Conservation (phyloP, 2,113 vertebrate genomes). For the Dissostichus mawsoni region DNA sequence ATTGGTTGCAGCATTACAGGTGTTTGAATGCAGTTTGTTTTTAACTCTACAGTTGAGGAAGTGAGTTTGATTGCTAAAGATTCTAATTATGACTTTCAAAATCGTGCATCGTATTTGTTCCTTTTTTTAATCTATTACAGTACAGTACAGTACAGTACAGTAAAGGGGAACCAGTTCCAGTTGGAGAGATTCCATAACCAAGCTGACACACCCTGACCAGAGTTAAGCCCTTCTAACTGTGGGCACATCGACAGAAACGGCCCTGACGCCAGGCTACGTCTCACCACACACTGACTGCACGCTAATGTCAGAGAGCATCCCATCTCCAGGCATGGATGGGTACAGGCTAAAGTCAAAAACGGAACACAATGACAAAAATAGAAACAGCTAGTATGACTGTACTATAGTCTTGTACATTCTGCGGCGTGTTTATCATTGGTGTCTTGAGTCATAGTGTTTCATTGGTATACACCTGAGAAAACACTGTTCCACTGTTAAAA, state of each 20-base stretch:
- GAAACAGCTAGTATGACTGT: too few relatives aligned
- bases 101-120: neutral
- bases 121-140: neutral
- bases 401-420: neutral
- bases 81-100: neutral
- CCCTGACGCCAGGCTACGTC: conserved; percentile 41
- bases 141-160: neutral
- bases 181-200: conserved; percentile 10
- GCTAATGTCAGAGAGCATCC: conserved; percentile 13
- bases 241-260: conserved; percentile 31
- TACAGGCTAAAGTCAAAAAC: neutral
- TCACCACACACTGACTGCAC: conserved; percentile 36
- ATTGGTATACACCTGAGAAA: conserved; percentile 1
- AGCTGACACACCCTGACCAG: conserved; percentile 67
- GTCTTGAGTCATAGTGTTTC: conserved; percentile 3
- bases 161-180: conserved; percentile 15
- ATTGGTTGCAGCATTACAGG: neutral
- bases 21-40: neutral
- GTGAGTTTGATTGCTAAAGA: neutral
- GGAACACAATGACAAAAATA: neutral
- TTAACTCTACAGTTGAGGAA: neutral
- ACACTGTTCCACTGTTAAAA: conserved; percentile 8
- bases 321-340: neutral
- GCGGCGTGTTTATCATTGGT: neutral
- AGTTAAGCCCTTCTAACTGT: conserved; percentile 17